A percentile compares a stretch with the other conserved stretches of the same genome.
Evolutionary conservation across 1,140 invertebrate species (phyloP).

Genomic region (Aradophagus sp.): DNA sequence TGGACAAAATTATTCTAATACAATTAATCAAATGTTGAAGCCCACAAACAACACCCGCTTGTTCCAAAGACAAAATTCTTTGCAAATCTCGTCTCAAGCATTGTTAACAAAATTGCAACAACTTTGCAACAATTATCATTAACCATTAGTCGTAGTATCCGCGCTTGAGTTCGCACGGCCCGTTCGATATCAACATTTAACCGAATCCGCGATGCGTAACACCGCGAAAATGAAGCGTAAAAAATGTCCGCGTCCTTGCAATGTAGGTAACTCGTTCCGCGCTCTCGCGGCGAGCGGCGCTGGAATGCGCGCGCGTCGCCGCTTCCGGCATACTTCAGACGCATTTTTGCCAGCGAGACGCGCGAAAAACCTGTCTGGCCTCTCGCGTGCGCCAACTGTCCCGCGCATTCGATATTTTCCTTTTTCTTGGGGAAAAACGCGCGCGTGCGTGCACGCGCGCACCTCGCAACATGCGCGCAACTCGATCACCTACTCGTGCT

Average conservation of each 20-base stretch:
- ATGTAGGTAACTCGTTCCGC: conserved; percentile 35
- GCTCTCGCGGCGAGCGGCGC: background rate
- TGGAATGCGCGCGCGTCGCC: conserved; percentile 19
- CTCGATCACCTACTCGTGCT: conserved; percentile 48
- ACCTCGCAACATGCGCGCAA: too few species aligned
- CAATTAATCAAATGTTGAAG: too few species aligned
- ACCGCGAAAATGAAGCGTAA: conserved; percentile 26
- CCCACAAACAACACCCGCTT: too few species aligned
- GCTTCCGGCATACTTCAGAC: conserved; percentile 33
- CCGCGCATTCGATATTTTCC: conserved; percentile 18
- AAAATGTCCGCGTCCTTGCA: conserved; percentile 23
- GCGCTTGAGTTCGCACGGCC: too few species aligned
- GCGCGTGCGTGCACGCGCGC: conserved; percentile 19
- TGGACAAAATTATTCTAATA: too few species aligned
- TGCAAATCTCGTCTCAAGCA: too few species aligned
- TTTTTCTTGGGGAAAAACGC: conserved; percentile 37
- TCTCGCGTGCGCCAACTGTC: conserved; percentile 25
- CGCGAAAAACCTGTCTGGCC: conserved; percentile 42
- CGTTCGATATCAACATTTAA: too few species aligned
- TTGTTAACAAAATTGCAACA: too few species aligned
- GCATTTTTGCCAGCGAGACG: conserved; percentile 26
- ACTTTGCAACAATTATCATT: too few species aligned
- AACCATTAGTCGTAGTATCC: too few species aligned
- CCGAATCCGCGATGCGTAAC: background rate
- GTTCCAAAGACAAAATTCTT: too few species aligned